Percentiles rank a stretch among this genome's conserved stretches.
phyloP scores from a whole-genome alignment of 2,797 vertebrate species.

The Paguma larvata region DNA sequence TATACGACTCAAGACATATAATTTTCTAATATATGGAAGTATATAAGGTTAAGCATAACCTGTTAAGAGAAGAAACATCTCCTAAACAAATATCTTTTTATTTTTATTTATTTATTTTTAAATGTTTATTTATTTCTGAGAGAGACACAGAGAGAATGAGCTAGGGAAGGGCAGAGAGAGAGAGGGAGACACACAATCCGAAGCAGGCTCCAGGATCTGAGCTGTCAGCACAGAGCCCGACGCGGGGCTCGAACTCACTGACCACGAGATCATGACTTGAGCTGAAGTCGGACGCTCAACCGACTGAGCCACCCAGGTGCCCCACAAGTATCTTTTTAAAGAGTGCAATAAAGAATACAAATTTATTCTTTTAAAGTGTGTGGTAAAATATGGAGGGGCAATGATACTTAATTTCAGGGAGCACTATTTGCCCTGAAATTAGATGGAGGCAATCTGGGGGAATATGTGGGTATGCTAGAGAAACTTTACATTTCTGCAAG shows the following conservation, averaged over 20 bases:
- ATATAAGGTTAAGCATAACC: background rate
- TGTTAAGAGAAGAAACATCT: background rate
- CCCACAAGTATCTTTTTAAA: background rate
- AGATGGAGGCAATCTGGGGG: background rate
- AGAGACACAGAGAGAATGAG: no score
- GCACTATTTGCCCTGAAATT: background rate
- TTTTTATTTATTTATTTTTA: no score
- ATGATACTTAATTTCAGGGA: conserved; percentile 25
- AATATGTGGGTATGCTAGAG: background rate
- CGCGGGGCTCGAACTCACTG: no score
- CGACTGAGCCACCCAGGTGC: no score
- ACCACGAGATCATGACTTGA: no score
- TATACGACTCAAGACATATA: background rate
- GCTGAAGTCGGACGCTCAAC: no score
- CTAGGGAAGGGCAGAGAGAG: no score
- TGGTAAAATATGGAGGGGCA: conserved; percentile 10
- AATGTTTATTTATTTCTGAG: no score
- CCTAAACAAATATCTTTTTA: background rate
- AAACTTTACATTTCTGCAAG: background rate
- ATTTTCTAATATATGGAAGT: conserved; percentile 33
- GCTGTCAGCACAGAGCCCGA: no score
- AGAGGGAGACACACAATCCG: no score
- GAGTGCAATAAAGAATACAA: background rate
- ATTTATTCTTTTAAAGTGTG: conserved; percentile 35
- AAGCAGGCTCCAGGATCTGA: no score